These are phyloP conservation scores for Phoeniculus purpureus DNA, from an alignment of 2,797 vertebrate genomes.

Conservation along the genomic window DNA sequence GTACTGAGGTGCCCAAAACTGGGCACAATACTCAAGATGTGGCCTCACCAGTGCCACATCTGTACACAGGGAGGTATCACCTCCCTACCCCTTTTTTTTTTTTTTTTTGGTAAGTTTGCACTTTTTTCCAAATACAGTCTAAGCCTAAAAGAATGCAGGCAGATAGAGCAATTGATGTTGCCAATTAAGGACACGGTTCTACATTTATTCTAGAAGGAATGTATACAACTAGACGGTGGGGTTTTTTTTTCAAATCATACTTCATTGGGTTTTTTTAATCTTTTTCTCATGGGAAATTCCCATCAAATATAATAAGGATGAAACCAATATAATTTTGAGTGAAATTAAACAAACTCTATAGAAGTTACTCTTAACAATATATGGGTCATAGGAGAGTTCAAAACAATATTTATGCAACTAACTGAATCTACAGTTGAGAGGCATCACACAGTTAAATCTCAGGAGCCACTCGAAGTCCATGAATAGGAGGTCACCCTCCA, in stretches of 20 bases:
- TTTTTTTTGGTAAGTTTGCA: too few species aligned
- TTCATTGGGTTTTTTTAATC: neutral
- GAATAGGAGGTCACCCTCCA: neutral
- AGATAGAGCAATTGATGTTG: conserved; percentile 11
- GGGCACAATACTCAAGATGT: too few species aligned
- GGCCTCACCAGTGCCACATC: too few species aligned
- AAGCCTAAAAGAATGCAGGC: neutral
- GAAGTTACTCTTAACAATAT: conserved; percentile 39
- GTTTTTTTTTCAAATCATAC: conserved; percentile 1
- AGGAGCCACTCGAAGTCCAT: neutral
- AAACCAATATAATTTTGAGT: conserved; percentile 37
- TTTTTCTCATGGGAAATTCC: conserved; percentile 34
- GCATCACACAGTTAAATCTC: conserved; percentile 1
- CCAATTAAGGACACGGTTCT: conserved; percentile 26
- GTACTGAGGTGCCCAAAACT: too few species aligned
- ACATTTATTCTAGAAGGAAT: conserved; percentile 7
- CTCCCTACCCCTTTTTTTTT: too few species aligned
- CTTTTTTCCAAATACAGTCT: neutral
- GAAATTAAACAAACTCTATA: conserved; percentile 34
- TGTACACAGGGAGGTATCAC: too few species aligned
- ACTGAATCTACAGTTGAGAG: conserved; percentile 9
- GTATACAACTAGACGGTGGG: neutral
- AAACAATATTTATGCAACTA: conserved; percentile 42
- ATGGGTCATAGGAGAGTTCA: conserved; percentile 30
- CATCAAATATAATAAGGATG: conserved; percentile 22